phyloP scores from a whole-genome alignment of 1,140 invertebrate species.

The Anastrepha obliqua region DNA sequence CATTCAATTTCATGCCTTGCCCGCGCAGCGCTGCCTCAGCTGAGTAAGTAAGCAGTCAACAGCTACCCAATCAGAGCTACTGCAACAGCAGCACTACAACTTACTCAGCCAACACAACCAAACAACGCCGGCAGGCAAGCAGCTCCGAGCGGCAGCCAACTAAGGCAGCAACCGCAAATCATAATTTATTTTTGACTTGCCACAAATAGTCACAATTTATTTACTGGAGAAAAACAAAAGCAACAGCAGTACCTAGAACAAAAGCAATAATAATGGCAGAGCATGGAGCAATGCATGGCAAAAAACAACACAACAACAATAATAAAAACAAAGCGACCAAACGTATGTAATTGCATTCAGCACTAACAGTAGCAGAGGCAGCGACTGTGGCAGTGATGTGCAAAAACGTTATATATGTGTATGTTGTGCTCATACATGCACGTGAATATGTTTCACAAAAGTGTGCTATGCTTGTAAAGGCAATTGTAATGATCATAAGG shows the following conservation, averaged over 20 bases:
- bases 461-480: background rate
- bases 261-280: background rate
- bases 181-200: slow-evolving; percentile 52
- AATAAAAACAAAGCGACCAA: background rate
- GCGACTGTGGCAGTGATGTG: background rate
- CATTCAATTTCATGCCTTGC: slow-evolving; percentile 47
- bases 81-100: background rate
- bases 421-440: background rate
- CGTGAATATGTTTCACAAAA: background rate
- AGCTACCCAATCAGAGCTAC: background rate
- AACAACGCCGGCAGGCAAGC: background rate
- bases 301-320: background rate
- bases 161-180: slow-evolving; percentile 49
- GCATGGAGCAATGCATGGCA: background rate
- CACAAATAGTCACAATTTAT: slow-evolving; percentile 51
- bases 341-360: slow-evolving; percentile 16
- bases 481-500: background rate
- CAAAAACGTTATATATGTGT: background rate
- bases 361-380: background rate
- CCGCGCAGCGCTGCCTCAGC: background rate
- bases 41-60: background rate
- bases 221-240: slow-evolving; percentile 34
- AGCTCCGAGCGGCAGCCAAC: slow-evolving; percentile 3
- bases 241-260: background rate
- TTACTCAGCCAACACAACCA: background rate